A percentile compares a stretch with the other conserved stretches of the same genome.
Conservation (phyloP, 2,888 invertebrate species). For the Crossocerus cetratus region DNA sequence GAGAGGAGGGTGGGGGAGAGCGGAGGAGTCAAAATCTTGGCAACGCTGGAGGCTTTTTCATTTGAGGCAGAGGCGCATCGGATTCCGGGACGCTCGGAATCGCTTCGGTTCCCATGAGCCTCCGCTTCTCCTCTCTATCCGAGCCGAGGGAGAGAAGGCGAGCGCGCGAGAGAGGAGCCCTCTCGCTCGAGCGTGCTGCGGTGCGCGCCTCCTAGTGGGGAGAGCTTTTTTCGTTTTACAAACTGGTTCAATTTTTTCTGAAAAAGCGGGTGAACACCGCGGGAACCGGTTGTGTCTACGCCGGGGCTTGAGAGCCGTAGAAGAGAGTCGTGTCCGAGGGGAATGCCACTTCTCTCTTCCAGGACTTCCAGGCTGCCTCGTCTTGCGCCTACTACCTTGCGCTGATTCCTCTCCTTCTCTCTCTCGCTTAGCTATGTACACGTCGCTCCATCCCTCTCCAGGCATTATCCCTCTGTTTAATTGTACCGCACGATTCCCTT, state of each 20-base stretch:
- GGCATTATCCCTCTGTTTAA: not conserved
- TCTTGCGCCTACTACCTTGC: slow-evolving; percentile 43
- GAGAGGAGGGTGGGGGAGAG: slow-evolving; percentile 12
- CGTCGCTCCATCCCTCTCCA: not conserved
- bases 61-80: slow-evolving; percentile 55
- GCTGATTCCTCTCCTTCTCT: slow-evolving; percentile 42
- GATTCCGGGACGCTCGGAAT: slow-evolving; percentile 65
- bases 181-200: not conserved
- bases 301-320: slow-evolving; percentile 49
- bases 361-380: slow-evolving; percentile 42
- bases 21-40: slow-evolving; percentile 50
- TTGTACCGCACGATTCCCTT: no score
- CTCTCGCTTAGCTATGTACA: not conserved
- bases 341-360: slow-evolving; percentile 39
- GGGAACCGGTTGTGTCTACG: slow-evolving; percentile 72
- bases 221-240: slow-evolving; percentile 76
- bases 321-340: slow-evolving; percentile 36
- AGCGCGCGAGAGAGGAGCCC: slow-evolving; percentile 28
- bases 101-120: slow-evolving; percentile 64
- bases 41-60: slow-evolving; percentile 56
- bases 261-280: slow-evolving; percentile 75
- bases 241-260: slow-evolving; percentile 77
- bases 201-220: slow-evolving; percentile 53
- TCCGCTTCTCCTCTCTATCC: slow-evolving; percentile 24
- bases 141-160: slow-evolving; percentile 47